Base-by-base conservation (phyloP, 2,888 invertebrate genomes). In the Leucania comma region DNA sequence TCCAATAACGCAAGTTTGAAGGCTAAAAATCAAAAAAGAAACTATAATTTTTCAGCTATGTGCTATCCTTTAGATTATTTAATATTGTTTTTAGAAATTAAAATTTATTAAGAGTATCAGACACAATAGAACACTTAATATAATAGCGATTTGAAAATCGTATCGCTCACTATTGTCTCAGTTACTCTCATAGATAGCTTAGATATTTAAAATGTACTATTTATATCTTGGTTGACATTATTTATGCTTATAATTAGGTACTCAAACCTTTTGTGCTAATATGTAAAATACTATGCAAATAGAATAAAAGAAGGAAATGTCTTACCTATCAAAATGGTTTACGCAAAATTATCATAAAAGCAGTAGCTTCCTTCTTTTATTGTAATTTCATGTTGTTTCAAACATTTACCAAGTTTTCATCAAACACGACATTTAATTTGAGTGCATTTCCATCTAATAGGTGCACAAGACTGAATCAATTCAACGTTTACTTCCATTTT, bases 1-100 rank as follows among this genome's bases (percentile, higher is more conserved):
- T 94, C 93, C 94, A 90, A 87, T 90, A 88, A 93, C 91, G 92
- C 93, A 89, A 90, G 91, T 90, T 91, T 88, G 91, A 92, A 95
- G 92, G 95, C 95, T 94, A 91, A 88, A 92, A 92, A 91, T 90
- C 77, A 93, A 93, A 78, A 42, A 94, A 89, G 80, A 88, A 93
- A 92, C 88, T 90, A 89, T 90, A 86, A 6, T 80, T 88, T 90
- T 90, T 91, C 79, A 90, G 90, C 94, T 94, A 93, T 89, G 93
- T 94, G 93, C 92, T 92, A 91, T 87, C 80, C 76, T 86, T 88
- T 78, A 60, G 66, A 77, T 83, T 75, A 69, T 82, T 81, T 76
- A 68, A 22, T 63, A 29, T 77, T 75, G 26, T 58, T 73, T 35
- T 80, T 67, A 62, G 12, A 59, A 68, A 70, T 73, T 79, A 35